Evolutionary conservation across 2,888 invertebrate species (phyloP), one percentile per base, ranked within the genome.

Genomic region (Melipona beecheii): DNA sequence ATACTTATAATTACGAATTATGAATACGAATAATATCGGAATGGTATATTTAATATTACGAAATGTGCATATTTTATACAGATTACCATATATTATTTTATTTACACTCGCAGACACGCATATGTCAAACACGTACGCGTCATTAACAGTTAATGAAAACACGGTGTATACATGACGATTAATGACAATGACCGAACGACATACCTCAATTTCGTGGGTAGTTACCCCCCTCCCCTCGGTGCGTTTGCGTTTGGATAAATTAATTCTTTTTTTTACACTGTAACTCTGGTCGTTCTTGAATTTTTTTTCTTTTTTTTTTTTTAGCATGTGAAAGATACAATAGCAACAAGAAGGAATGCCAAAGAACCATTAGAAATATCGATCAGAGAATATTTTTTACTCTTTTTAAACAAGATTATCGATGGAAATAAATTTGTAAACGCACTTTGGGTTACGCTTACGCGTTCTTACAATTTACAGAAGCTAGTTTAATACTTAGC

Each of bases 151-250:
- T 86, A 87, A 87, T 73, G 83, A 85, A 86, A 80, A 86, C 81
- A 90, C 83, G 88, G 86, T 80, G 9, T 21, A 31, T 75, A 87
- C 83, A 83, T 85, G 76, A 89, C 81, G 81, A 87, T 86, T 88
- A 85, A 85, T 73, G 82, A 81, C 81, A 78, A 65, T 76, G 86
- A 92, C 91, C 93, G 92, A 93, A 93, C 91, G 92, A 93, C 90
- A 93, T 93, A 93, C 93, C 93, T 93, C 93, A 93, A 86, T 88
- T 87, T 89, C 82, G 87, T 90, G 91, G 90, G 90, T 91, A 90
- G 91, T 92, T 93, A 93, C 90, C 89, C 27, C 27, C 27, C 87
- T 87, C 83, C 86, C 43, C 87, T 79, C n/a, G 74, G 88, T 91
- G 86, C 89, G 87, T 92, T 91, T 87, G 91, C 86, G 77, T 68